phyloP scores from a whole-genome alignment of 2,888 invertebrate species.

The Pycnomerus fuliginosus region DNA sequence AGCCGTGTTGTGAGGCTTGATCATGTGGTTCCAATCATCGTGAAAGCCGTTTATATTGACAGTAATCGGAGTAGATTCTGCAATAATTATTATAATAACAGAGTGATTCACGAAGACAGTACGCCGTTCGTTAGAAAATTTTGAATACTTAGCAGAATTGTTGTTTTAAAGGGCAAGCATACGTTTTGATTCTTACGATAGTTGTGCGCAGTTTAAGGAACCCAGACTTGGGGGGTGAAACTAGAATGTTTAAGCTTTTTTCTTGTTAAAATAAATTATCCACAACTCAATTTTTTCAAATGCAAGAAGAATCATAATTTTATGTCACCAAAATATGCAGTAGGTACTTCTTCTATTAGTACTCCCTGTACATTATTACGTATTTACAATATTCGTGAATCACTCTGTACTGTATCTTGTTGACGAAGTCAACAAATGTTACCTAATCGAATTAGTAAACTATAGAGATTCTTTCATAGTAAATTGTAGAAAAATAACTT shows the following conservation, averaged over 20 bases:
- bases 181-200: not conserved
- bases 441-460: not conserved
- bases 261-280: too few species aligned
- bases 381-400: too few species aligned
- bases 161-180: not conserved
- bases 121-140: not conserved
- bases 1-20: conserved; percentile 32
- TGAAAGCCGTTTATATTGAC: conserved; percentile 26
- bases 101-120: not conserved
- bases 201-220: not conserved
- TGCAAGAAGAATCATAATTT: too few species aligned
- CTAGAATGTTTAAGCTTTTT: not conserved
- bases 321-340: too few species aligned
- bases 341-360: too few species aligned
- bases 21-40: conserved; percentile 38
- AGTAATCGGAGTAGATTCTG: conserved; percentile 23
- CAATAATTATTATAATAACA: conserved; percentile 3
- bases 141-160: not conserved
- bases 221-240: not conserved
- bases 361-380: too few species aligned
- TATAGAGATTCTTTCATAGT: not conserved
- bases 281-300: too few species aligned
- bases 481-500: conserved; percentile 1
- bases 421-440: conserved; percentile 2
- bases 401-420: too few species aligned